A percentile compares a stretch with the other conserved stretches of the same genome.
Evolutionary conservation across 2,113 vertebrate genomes (phyloP).

Genomic region (Oncorhynchus mykiss): DNA sequence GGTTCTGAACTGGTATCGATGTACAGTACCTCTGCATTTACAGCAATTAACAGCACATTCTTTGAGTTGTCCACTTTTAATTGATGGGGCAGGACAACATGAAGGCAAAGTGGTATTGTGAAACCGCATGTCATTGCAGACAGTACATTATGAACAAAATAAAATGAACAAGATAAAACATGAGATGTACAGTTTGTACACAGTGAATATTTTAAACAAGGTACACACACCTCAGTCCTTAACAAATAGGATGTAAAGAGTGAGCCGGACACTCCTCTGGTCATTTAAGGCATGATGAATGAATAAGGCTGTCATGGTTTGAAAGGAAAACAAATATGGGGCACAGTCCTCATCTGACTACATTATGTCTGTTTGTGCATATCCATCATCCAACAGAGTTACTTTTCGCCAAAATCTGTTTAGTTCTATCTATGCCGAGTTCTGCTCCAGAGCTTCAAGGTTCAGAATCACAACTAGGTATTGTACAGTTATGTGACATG

Average conservation of each 20-base stretch:
- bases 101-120: slow-evolving; percentile 44
- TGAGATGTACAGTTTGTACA: slow-evolving; percentile 38
- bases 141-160: slow-evolving; percentile 33
- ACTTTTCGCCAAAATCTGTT: slow-evolving; percentile 24
- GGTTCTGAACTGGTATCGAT: no score
- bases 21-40: neutral
- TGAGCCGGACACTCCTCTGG: slow-evolving; percentile 29
- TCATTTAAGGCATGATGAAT: slow-evolving; percentile 66
- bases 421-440: neutral
- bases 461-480: slow-evolving; percentile 24
- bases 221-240: slow-evolving; percentile 37
- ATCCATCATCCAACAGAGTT: slow-evolving; percentile 50
- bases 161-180: slow-evolving; percentile 30
- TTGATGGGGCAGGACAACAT: slow-evolving; percentile 35
- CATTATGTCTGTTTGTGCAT: slow-evolving; percentile 44
- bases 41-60: slow-evolving; percentile 31
- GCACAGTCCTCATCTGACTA: slow-evolving; percentile 45
- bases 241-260: slow-evolving; percentile 35
- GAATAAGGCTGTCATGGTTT: slow-evolving; percentile 44
- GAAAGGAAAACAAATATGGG: slow-evolving; percentile 26
- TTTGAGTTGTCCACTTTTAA: slow-evolving; percentile 53
- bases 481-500: slow-evolving; percentile 15
- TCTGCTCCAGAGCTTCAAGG: slow-evolving; percentile 18
- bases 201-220: slow-evolving; percentile 21
- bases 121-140: slow-evolving; percentile 20